Percentiles rank a stretch among this genome's conserved stretches.
Conservation (phyloP, 1,140 invertebrate species). For the Pseudomyrmex cubaensis region DNA sequence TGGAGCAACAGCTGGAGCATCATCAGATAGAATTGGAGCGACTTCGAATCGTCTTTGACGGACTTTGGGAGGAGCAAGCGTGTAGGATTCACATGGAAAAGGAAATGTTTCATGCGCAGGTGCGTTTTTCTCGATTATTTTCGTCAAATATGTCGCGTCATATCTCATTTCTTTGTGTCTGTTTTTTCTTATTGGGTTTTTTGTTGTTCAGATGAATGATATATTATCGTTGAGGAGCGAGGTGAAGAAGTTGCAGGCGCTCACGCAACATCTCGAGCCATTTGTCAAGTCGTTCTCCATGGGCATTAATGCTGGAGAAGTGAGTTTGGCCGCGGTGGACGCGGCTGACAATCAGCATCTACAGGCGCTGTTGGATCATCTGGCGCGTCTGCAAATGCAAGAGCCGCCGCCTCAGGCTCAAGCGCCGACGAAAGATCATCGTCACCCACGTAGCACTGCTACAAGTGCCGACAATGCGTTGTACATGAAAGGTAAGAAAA, state of each 20-base stretch:
- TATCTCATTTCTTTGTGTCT: too few species aligned
- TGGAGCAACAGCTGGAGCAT: conserved; percentile 88
- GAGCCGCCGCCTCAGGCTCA: conserved; percentile 76
- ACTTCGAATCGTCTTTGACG: conserved; percentile 87
- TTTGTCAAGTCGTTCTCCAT: conserved; percentile 87
- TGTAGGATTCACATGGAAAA: conserved; percentile 89
- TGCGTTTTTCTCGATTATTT: conserved; percentile 55
- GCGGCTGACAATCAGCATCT: conserved; percentile 84
- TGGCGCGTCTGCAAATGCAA: conserved; percentile 85
- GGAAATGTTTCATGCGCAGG: conserved; percentile 89
- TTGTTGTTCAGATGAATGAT: conserved; percentile 87
- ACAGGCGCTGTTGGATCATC: conserved; percentile 86
- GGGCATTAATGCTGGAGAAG: conserved; percentile 79
- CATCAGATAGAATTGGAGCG: conserved; percentile 89
- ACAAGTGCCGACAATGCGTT: conserved; percentile 80
- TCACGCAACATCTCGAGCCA: conserved; percentile 88
- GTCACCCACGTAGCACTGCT: conserved; percentile 78
- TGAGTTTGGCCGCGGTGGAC: conserved; percentile 79
- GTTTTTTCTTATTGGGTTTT: background rate
- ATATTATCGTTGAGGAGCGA: conserved; percentile 88
- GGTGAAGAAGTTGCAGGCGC: conserved; percentile 88
- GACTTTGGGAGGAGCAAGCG: conserved; percentile 90
- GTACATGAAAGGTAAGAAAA: conserved; percentile 83
- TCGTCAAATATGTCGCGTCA: background rate
- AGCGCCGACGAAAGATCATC: conserved; percentile 81